phyloP scores from a whole-genome alignment of 2,113 vertebrate species.

The Dryoscopus gambensis region DNA sequence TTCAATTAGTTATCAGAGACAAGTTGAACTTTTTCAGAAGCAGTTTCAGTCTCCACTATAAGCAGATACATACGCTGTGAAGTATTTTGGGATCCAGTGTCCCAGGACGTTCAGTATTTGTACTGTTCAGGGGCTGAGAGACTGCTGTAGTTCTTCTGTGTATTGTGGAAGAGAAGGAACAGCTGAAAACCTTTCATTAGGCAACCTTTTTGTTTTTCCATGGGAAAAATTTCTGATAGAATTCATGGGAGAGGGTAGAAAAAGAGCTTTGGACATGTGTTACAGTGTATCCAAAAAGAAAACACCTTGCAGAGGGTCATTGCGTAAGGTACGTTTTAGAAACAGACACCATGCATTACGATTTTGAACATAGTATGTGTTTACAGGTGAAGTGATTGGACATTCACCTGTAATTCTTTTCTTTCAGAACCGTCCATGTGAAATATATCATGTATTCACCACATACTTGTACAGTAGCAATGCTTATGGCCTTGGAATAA shows the following conservation, averaged over 20 bases:
- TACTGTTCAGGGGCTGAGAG: background rate
- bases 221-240: background rate
- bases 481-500: background rate
- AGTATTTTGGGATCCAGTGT: background rate
- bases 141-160: background rate
- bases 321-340: background rate
- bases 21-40: background rate
- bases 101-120: background rate
- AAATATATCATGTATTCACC: background rate
- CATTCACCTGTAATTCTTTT: background rate
- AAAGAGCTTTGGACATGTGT: background rate
- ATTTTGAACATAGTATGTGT: background rate
- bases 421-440: background rate
- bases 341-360: accelerated
- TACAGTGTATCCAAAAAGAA: background rate
- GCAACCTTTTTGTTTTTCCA: accelerated
- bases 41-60: background rate
- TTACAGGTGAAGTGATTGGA: background rate
- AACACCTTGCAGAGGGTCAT: background rate
- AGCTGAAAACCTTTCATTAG: background rate
- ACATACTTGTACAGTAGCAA: background rate
- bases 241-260: background rate
- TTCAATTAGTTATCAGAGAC: background rate
- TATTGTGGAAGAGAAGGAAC: background rate
- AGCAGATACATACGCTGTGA: background rate